Conservation (phyloP, 2,797 vertebrate genomes). For the Semotilus atromaculatus region DNA sequence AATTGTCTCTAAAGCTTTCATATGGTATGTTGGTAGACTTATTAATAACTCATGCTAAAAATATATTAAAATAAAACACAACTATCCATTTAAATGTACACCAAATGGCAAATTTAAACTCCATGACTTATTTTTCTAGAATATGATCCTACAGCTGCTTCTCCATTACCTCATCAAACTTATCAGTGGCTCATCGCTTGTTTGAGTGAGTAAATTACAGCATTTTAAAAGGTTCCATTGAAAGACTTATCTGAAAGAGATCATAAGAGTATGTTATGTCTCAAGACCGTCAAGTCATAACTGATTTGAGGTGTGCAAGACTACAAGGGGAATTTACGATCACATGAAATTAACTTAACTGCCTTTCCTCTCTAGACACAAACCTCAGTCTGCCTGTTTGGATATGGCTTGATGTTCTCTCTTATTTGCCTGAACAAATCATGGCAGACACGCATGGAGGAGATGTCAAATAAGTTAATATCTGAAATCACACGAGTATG, state of each 20-base stretch:
- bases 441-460: neutral
- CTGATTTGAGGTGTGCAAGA: constrained; percentile 10
- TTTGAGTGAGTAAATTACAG: constrained; percentile 2
- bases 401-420: neutral
- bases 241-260: constrained; percentile 33
- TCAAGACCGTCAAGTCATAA: constrained; percentile 31
- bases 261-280: constrained; percentile 31
- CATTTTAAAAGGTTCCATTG: neutral
- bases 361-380: neutral
- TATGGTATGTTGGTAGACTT: neutral
- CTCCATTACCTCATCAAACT: constrained; percentile 4
- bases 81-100: constrained; percentile 8
- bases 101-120: neutral
- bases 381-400: constrained; percentile 6
- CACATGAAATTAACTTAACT: constrained; percentile 26
- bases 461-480: constrained; percentile 24
- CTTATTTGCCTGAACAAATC: constrained; percentile 14
- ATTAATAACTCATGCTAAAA: neutral
- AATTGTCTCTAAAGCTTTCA: neutral
- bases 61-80: neutral
- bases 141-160: neutral
- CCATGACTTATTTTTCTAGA: neutral
- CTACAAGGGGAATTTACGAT: constrained; percentile 11
- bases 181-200: neutral
- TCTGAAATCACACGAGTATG: neutral